These are phyloP conservation scores for Drosophila affinis DNA, from an alignment of 2,888 invertebrate species.

Conservation along the genomic window DNA sequence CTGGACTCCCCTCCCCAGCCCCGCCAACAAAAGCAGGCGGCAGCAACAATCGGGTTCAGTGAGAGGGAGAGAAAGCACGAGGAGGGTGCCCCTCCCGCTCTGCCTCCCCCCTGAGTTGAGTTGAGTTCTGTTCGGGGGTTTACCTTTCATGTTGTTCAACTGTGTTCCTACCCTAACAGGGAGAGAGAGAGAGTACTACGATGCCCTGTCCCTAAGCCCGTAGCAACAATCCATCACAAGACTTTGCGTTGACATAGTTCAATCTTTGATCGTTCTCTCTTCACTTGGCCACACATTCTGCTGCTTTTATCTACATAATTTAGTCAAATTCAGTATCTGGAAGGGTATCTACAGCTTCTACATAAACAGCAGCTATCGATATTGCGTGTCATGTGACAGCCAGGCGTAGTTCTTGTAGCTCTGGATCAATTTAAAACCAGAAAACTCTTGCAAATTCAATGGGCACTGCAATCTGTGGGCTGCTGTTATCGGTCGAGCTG, in stretches of 20 bases:
- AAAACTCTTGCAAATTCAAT: neutral
- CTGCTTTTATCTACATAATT: neutral
- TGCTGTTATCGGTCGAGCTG: slow-evolving; percentile 2
- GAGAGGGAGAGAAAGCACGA: neutral
- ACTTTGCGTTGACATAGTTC: neutral
- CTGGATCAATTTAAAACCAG: neutral
- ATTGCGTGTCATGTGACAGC: neutral
- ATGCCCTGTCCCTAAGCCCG: neutral
- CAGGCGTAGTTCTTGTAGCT: neutral
- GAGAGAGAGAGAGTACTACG: neutral
- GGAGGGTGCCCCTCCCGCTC: neutral
- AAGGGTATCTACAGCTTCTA: neutral
- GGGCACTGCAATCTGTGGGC: neutral
- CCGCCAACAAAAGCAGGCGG: neutral
- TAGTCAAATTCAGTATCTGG: neutral
- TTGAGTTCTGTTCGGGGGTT: slow-evolving; percentile 6
- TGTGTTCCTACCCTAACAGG: slow-evolving; percentile 10
- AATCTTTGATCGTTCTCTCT: neutral
- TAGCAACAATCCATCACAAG: neutral
- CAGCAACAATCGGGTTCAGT: slow-evolving; percentile 14
- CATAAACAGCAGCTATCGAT: neutral
- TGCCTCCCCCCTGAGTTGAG: neutral
- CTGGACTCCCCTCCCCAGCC: slow-evolving; percentile 15
- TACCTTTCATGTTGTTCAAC: slow-evolving; percentile 44
- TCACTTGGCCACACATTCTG: neutral